Evolutionary conservation across 2,888 invertebrate species (phyloP), one percentile per base, ranked within the genome.

Genomic region (Standfussiana lucernea): DNA sequence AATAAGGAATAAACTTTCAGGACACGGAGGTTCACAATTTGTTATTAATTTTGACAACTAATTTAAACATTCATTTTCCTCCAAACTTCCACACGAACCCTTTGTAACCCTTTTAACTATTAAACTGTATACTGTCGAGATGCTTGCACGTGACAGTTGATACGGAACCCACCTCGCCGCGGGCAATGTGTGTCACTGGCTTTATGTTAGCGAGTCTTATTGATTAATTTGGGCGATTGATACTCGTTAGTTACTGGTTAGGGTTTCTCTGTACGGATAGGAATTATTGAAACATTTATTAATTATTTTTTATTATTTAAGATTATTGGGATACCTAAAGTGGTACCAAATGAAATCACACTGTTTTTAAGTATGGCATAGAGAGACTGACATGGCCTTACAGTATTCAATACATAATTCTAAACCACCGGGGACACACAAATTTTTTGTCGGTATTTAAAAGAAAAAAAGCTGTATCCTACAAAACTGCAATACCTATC

Each of bases 91-190:
- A 42, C 40, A 61, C 18, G 15, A 45, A 61, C 83, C 83, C 81
- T 74, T 84, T 68, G 47, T 32, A 61, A 40, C 76, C 72, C 40
- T 53, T 61, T 32, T 47, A 80, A 75, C 75, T 83, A 83, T 67
- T 62, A 75, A 75, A 56, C 59, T 32, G 45, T 66, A 45, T 24
- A 40, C 35, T 45, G 62, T 73, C 21, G 69, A 62, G 64, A 7
- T 67, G 68, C 24, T 69, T 86, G 86, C 65, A 11, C 70, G 67
- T 87, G 87, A 81, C 87, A 86, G 84, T 73, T 80, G 82, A 82
- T 86, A 80, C 24, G 72, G 42, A 75, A 71, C 70, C 66, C 72
- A 47, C 59, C 13, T 37, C 24, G 82, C 87, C 84, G 66, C 73
- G 45, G 83, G 87, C 82, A 15, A 4, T 47, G 61, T 72, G 59